Conservation (phyloP, 2,888 invertebrate species). For the Ophraella communa region DNA sequence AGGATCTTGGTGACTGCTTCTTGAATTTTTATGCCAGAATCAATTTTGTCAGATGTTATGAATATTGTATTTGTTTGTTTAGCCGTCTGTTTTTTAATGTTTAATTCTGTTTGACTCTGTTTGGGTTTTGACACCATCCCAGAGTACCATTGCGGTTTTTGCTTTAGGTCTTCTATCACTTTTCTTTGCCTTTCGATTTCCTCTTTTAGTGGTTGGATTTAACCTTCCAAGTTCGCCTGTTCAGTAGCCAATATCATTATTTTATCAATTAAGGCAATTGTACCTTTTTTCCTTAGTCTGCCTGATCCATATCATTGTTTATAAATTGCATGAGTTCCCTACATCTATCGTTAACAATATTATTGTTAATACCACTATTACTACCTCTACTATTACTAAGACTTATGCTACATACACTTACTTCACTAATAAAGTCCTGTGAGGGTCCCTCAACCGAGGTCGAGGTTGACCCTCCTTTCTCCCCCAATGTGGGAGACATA, state of each 20-base stretch:
- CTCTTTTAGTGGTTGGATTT: not conserved
- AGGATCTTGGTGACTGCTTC: not conserved
- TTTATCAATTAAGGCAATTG: not conserved
- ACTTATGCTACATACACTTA: too few species aligned
- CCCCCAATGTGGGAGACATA: not conserved
- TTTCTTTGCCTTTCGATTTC: not conserved
- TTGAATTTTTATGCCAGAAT: not conserved
- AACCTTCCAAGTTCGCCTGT: not conserved
- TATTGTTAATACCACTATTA: not conserved
- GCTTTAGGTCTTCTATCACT: not conserved
- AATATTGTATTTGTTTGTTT: not conserved
- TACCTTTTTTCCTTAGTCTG: not conserved
- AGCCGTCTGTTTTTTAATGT: not conserved
- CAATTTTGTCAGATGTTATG: not conserved
- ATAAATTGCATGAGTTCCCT: not conserved
- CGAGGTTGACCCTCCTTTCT: not conserved
- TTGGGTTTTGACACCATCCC: too few species aligned
- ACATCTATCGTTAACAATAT: not conserved
- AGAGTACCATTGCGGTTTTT: not conserved
- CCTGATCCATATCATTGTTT: not conserved
- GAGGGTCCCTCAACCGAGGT: too few species aligned
- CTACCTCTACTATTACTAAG: not conserved
- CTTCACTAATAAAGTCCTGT: too few species aligned
- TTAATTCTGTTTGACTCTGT: not conserved
- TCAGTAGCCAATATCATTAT: not conserved